Conservation (phyloP, 2,797 vertebrate species). For the Novumbra hubbsi region DNA sequence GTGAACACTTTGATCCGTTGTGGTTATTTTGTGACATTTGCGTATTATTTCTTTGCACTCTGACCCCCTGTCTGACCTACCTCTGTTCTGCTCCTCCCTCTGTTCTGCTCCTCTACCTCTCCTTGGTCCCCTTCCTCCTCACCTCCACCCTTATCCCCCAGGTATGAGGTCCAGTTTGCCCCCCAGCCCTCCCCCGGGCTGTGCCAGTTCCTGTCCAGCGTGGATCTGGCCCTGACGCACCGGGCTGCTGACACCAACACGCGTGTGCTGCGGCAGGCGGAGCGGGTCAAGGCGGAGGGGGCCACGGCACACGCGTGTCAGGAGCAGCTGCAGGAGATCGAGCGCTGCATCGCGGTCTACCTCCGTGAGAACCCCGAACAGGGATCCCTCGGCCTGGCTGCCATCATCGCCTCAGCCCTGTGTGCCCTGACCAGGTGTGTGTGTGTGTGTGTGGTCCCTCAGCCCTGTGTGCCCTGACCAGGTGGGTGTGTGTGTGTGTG, state of each 20-base stretch:
- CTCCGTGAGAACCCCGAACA: conserved; percentile 90
- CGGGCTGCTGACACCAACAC: conserved; percentile 88
- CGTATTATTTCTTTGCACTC: no score
- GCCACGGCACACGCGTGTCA: conserved; percentile 86
- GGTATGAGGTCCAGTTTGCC: conserved; percentile 91
- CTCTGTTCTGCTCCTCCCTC: no score
- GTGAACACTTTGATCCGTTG: no score
- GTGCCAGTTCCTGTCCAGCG: conserved; percentile 88
- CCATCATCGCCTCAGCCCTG: conserved; percentile 91
- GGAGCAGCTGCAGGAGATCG: conserved; percentile 96
- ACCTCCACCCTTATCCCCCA: conserved; percentile 44
- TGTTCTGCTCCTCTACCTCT: no score
- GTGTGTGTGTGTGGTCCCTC: conserved; percentile 65
- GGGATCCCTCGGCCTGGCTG: conserved; percentile 89
- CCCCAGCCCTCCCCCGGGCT: conserved; percentile 81
- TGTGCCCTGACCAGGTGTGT: conserved; percentile 90
- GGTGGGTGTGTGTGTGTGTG: conserved; percentile 67
- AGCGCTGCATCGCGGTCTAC: conserved; percentile 92
- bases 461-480: conserved; percentile 90
- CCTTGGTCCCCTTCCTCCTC: no score
- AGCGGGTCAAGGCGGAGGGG: conserved; percentile 90
- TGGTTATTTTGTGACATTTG: not conserved
- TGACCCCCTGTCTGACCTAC: no score
- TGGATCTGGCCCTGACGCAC: conserved; percentile 89
- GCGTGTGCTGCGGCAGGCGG: conserved; percentile 85